Evolutionary conservation across 1,140 invertebrate genomes (phyloP).

Genomic region (Oedothorax gibbosus): DNA sequence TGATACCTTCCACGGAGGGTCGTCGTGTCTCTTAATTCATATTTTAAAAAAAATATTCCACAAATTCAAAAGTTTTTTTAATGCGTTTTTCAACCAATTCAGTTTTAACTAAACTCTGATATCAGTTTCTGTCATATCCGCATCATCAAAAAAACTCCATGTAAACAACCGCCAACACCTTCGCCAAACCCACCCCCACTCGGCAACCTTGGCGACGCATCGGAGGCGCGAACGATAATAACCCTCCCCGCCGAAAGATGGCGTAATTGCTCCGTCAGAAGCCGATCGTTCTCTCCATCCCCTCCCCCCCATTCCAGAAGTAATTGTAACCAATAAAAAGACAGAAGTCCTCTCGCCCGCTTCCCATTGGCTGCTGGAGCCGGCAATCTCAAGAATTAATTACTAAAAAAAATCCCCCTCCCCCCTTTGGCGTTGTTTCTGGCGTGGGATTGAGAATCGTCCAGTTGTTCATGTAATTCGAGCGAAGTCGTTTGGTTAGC

Average conservation of each 20-base stretch:
- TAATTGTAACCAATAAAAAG: slow-evolving; percentile 61
- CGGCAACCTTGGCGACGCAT: neutral
- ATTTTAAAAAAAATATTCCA: too few species aligned
- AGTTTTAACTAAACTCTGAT: too few species aligned
- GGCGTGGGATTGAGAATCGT: slow-evolving; percentile 8
- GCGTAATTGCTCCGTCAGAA: slow-evolving; percentile 56
- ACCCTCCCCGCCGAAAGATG: slow-evolving; percentile 54
- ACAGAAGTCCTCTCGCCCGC: slow-evolving; percentile 41
- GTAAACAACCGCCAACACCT: neutral
- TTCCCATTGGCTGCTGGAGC: slow-evolving; percentile 40
- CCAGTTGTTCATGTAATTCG: slow-evolving; percentile 57
- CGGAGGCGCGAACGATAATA: slow-evolving; percentile 31
- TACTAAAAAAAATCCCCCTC: slow-evolving; percentile 37
- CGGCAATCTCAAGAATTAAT: slow-evolving; percentile 53
- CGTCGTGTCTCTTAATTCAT: too few species aligned
- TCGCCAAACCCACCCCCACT: slow-evolving; percentile 10
- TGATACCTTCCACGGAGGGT: too few species aligned
- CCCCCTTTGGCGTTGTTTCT: slow-evolving; percentile 38
- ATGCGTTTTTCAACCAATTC: too few species aligned
- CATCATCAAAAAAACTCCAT: neutral
- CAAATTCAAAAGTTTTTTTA: too few species aligned
- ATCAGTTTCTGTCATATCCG: neutral
- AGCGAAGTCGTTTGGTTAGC: slow-evolving; percentile 16
- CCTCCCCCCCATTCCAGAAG: slow-evolving; percentile 49
- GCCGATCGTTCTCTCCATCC: slow-evolving; percentile 40